phyloP scores from a whole-genome alignment of 2,888 invertebrate species.

The Chrysolina oricalcia region DNA sequence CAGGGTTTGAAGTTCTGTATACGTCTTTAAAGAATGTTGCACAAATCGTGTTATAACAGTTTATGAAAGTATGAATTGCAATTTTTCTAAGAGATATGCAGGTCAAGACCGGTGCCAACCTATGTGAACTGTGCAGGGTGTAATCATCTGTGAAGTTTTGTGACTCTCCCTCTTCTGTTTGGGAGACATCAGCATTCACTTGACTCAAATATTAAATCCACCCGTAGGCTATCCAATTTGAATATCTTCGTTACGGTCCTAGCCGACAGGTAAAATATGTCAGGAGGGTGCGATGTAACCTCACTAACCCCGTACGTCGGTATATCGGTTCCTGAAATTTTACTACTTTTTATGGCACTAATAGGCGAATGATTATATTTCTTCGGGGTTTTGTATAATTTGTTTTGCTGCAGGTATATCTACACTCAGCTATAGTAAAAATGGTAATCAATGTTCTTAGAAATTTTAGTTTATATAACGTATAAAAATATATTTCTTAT shows the following conservation, averaged over 20 bases:
- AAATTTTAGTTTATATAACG: too few relatives aligned
- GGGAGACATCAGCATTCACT: neutral
- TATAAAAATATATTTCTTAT: too few relatives aligned
- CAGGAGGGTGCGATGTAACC: neutral
- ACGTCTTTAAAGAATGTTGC: too few relatives aligned
- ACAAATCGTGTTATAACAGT: too few relatives aligned
- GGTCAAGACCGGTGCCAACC: too few relatives aligned
- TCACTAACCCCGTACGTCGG: neutral
- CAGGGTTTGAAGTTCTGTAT: too few relatives aligned
- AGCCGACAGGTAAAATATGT: constrained; percentile 18
- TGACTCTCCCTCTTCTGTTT: neutral
- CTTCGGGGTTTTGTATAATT: neutral
- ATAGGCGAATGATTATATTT: neutral
- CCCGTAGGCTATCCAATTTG: neutral
- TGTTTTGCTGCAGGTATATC: neutral
- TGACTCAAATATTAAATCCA: neutral
- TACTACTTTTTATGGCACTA: neutral
- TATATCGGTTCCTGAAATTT: constrained; percentile 1
- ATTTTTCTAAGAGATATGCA: too few relatives aligned
- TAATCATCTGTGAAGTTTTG: too few relatives aligned
- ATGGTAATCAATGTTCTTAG: too few relatives aligned
- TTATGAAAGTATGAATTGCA: too few relatives aligned
- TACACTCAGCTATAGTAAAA: neutral
- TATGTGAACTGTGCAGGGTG: too few relatives aligned
- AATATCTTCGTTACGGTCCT: constrained; percentile 4